Conservation (phyloP, 2,888 invertebrate genomes). For the Acleris holmiana region DNA sequence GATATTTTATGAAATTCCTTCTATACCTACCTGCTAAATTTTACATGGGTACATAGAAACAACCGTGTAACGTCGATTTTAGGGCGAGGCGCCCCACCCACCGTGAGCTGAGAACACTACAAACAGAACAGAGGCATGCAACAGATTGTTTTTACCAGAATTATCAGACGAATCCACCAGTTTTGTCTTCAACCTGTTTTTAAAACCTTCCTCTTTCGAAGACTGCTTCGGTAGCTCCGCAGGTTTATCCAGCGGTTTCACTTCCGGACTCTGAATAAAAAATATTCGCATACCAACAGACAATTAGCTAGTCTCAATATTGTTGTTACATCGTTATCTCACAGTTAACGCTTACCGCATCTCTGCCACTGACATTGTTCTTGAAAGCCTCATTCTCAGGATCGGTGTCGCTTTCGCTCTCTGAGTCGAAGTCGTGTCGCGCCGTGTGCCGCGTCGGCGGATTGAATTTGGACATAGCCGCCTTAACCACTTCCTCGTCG, state of each 20-base stretch:
- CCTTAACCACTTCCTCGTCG: constrained; percentile 61
- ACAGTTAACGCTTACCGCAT: constrained; percentile 55
- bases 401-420: constrained; percentile 71
- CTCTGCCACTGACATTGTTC: constrained; percentile 60
- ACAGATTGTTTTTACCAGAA: constrained; percentile 56
- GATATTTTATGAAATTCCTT: no score
- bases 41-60: no score
- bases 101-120: no score
- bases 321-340: constrained; percentile 21
- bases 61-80: no score
- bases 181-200: constrained; percentile 49
- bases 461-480: constrained; percentile 76
- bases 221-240: constrained; percentile 54
- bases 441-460: constrained; percentile 74
- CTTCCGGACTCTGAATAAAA: constrained; percentile 63
- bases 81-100: no score
- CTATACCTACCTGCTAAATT: no score
- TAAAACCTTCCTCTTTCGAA: constrained; percentile 51
- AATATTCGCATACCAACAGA: not conserved
- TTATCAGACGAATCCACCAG: constrained; percentile 68
- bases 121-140: no score
- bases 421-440: constrained; percentile 75
- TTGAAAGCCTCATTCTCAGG: constrained; percentile 68
- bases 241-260: constrained; percentile 57
- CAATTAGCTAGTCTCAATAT: constrained; percentile 14